These are phyloP conservation scores for Girardinichthys multiradiatus DNA, from an alignment of 2,113 vertebrate species.

Conservation along the genomic window DNA sequence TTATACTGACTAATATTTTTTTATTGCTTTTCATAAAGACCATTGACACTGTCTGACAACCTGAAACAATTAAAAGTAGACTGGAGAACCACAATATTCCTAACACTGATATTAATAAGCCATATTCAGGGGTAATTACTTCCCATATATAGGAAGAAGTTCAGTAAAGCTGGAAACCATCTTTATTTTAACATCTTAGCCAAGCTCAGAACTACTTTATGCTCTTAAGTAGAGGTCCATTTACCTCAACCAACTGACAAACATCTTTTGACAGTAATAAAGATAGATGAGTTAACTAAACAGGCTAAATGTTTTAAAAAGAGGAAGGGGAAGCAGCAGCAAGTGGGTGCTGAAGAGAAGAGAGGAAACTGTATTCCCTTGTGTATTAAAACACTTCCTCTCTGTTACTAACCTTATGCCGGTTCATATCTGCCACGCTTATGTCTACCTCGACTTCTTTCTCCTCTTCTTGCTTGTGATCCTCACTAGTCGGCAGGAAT, in stretches of 20 bases:
- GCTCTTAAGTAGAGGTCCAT: background rate
- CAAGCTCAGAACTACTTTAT: background rate
- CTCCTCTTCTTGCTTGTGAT: constrained; percentile 28
- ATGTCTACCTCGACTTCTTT: constrained; percentile 48
- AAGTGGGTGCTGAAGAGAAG: constrained; percentile 14
- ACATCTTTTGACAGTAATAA: background rate
- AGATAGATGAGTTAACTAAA: background rate
- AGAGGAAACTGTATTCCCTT: constrained; percentile 48
- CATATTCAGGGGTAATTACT: background rate
- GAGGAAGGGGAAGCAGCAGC: constrained; percentile 43
- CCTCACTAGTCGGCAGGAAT: constrained; percentile 43
- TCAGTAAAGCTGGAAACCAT: background rate
- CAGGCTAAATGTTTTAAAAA: constrained; percentile 5
- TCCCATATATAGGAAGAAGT: background rate
- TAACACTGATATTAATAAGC: background rate
- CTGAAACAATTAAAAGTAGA: background rate
- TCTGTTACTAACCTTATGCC: constrained; percentile 80
- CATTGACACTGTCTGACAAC: background rate
- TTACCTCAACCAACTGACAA: background rate
- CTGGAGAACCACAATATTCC: background rate
- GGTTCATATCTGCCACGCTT: constrained; percentile 64
- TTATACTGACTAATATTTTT: background rate
- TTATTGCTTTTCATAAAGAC: background rate
- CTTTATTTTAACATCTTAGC: background rate
- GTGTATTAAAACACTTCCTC: constrained; percentile 35